phyloP scores from a whole-genome alignment of 2,888 invertebrate genomes.

The Perdita meconis region DNA sequence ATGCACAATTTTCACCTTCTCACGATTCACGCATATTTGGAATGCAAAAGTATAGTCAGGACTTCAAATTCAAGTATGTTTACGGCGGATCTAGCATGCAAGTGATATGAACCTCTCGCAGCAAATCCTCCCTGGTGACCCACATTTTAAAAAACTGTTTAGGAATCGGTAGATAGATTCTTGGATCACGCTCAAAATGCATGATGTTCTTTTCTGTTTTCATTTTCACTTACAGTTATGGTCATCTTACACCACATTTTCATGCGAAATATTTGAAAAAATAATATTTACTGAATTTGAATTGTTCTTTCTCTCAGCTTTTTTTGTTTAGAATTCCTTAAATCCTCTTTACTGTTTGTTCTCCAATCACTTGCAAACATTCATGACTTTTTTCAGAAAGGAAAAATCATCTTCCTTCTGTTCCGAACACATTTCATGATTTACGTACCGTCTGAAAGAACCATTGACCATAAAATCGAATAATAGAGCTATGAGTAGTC shows the following conservation, averaged over 20 bases:
- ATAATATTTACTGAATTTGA: no score
- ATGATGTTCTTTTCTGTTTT: no score
- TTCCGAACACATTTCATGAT: not conserved
- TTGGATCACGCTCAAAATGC: not conserved
- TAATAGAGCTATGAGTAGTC: not conserved
- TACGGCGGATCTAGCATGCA: slow-evolving; percentile 5
- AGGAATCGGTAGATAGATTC: not conserved
- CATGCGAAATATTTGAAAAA: no score
- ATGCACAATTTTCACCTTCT: no score
- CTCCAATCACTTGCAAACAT: no score
- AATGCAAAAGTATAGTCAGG: not conserved
- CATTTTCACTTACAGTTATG: no score
- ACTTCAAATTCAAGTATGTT: slow-evolving; percentile 10
- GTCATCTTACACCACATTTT: no score
- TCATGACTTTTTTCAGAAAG: no score
- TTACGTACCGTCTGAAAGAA: not conserved
- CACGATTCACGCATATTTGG: not conserved
- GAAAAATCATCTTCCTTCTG: no score
- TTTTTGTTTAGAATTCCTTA: no score
- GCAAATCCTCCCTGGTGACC: not conserved
- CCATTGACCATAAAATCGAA: not conserved
- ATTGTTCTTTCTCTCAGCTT: no score
- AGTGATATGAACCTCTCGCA: slow-evolving; percentile 7
- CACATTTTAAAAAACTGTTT: not conserved
- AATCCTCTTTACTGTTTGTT: no score